Evolutionary conservation across 2,888 invertebrate genomes (phyloP).

Genomic region (Ochlodes sylvanus): DNA sequence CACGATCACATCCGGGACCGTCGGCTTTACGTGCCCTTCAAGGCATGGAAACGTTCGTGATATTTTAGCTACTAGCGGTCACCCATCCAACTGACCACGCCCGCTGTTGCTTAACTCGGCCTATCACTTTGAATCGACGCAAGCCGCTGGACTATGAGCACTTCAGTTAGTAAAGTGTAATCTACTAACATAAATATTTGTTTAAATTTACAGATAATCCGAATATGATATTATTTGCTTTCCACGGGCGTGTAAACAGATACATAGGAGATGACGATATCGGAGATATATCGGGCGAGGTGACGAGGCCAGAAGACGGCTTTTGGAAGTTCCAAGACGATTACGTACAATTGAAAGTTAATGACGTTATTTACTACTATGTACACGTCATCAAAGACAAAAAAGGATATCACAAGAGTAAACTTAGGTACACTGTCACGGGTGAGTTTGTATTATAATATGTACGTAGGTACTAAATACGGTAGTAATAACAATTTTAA

Average conservation of each 20-base stretch:
- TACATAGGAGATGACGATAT: slow-evolving; percentile 72
- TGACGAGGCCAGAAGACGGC: slow-evolving; percentile 66
- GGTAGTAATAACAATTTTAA: too few species aligned
- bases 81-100: too few species aligned
- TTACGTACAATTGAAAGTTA: slow-evolving; percentile 68
- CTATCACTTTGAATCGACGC: too few species aligned
- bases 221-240: slow-evolving; percentile 58
- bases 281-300: slow-evolving; percentile 82
- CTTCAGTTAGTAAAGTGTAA: too few species aligned
- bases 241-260: slow-evolving; percentile 87
- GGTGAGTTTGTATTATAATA: slow-evolving; percentile 55
- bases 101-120: too few species aligned
- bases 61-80: too few species aligned
- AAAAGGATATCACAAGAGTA: slow-evolving; percentile 70
- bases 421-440: slow-evolving; percentile 64
- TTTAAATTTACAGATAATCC: slow-evolving; percentile 31
- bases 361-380: slow-evolving; percentile 86
- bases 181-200: not conserved
- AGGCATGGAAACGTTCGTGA: too few species aligned
- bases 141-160: too few species aligned
- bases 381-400: slow-evolving; percentile 82
- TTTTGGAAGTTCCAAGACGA: slow-evolving; percentile 81
- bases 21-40: too few species aligned
- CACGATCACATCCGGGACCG: too few species aligned
- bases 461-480: too few species aligned